Evolutionary conservation across 2,888 invertebrate genomes (phyloP).

Genomic region (Agrochola lychnidis): DNA sequence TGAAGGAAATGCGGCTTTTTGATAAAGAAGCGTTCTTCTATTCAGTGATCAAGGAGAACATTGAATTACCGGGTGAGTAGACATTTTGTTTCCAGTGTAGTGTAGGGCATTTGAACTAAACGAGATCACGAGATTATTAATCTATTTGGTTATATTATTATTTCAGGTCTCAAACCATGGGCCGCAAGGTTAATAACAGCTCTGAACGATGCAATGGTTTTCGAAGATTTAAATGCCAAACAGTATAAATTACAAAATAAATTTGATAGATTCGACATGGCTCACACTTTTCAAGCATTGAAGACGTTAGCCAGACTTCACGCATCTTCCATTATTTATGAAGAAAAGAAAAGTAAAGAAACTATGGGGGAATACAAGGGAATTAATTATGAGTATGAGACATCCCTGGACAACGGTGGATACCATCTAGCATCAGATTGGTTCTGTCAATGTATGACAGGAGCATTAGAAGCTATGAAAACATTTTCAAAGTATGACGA

Average conservation of each 20-base stretch:
- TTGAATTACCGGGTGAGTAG: constrained; percentile 78
- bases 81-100: neutral
- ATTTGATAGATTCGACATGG: constrained; percentile 83
- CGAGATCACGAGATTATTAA: neutral
- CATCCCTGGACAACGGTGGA: constrained; percentile 75
- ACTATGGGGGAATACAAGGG: constrained; percentile 69
- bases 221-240: constrained; percentile 82
- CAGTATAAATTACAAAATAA: constrained; percentile 80
- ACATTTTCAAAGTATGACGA: constrained; percentile 77
- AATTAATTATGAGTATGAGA: constrained; percentile 77
- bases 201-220: constrained; percentile 80
- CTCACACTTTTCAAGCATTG: constrained; percentile 86
- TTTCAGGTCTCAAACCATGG: constrained; percentile 81
- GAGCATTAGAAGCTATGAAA: constrained; percentile 80
- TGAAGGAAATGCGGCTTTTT: constrained; percentile 79
- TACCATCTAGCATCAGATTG: constrained; percentile 76
- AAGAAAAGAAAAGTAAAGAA: constrained; percentile 82
- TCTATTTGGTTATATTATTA: constrained; percentile 9
- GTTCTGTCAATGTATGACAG: constrained; percentile 83
- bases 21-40: constrained; percentile 83
- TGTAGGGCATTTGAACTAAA: neutral
- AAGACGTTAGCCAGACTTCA: constrained; percentile 88
- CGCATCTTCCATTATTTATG: constrained; percentile 88
- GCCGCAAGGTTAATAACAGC: constrained; percentile 77
- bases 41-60: constrained; percentile 74